Percentiles rank a stretch among this genome's conserved stretches.
Evolutionary conservation across 2,797 vertebrate species (phyloP).

Genomic region (Siniperca undulata): DNA sequence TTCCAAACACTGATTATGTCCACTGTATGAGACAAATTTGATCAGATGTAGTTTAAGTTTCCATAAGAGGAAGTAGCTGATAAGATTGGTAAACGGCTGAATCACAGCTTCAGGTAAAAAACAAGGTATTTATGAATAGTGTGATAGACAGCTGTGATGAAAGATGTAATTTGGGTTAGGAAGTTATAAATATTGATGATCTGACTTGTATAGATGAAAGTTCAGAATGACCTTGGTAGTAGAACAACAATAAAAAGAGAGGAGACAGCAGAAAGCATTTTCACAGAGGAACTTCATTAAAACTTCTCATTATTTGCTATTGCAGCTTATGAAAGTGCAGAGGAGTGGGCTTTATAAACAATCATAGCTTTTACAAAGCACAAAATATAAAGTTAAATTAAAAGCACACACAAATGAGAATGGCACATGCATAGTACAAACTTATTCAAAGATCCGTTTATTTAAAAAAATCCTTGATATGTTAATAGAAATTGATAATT

Average conservation of each 20-base stretch:
- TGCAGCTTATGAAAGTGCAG: constrained; percentile 13
- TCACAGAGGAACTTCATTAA: not conserved
- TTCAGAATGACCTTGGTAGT: constrained; percentile 1
- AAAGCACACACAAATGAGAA: constrained; percentile 48
- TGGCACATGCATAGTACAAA: constrained; percentile 45
- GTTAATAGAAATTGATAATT: constrained; percentile 32
- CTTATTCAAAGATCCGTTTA: constrained; percentile 44
- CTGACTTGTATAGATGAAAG: not conserved
- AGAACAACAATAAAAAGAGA: not conserved
- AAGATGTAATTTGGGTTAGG: not conserved
- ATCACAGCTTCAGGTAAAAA: constrained; percentile 12
- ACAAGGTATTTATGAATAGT: constrained; percentile 24
- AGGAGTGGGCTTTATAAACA: constrained; percentile 42
- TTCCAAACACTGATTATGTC: not conserved
- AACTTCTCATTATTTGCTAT: constrained; percentile 23
- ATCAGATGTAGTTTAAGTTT: not conserved
- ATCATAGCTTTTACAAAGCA: constrained; percentile 52
- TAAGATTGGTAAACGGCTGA: not conserved
- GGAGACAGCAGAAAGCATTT: constrained; percentile 3
- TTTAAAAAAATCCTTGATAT: constrained; percentile 42
- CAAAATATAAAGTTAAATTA: constrained; percentile 34
- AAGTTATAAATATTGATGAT: constrained; percentile 18
- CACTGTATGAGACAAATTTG: not conserved
- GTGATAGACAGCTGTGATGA: constrained; percentile 17
- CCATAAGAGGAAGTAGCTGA: not conserved